phyloP scores from a whole-genome alignment of 2,888 invertebrate genomes.

The Pterobdella sp. region DNA sequence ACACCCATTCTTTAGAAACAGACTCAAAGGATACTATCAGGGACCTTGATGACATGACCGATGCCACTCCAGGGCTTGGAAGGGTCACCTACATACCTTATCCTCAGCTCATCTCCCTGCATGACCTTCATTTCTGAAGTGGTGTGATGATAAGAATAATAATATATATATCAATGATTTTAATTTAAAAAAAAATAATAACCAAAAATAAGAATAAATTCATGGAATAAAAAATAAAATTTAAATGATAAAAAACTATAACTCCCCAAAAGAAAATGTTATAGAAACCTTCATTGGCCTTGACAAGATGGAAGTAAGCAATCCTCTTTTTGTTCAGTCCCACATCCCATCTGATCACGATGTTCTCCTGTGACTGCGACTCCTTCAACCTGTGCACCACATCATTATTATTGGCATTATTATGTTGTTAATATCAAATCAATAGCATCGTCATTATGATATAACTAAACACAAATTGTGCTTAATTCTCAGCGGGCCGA shows the following conservation, averaged over 20 bases:
- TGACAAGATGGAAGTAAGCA: constrained; percentile 91
- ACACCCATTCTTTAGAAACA: too few relatives aligned
- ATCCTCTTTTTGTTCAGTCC: constrained; percentile 95
- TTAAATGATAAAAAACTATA: not conserved
- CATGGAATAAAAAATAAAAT: not conserved
- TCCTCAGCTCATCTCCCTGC: constrained; percentile 92
- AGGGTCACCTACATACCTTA: constrained; percentile 80
- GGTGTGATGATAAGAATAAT: constrained; percentile 10
- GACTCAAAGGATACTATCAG: constrained; percentile 51
- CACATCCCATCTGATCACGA: constrained; percentile 96
- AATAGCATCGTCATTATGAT: too few relatives aligned
- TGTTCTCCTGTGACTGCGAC: constrained; percentile 93
- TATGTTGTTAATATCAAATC: too few relatives aligned
- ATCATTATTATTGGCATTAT: too few relatives aligned
- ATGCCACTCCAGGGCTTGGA: constrained; percentile 94
- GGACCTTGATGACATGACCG: constrained; percentile 80
- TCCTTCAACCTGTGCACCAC: constrained; percentile 65
- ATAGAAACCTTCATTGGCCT: constrained; percentile 72
- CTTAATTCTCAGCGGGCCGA: too few relatives aligned
- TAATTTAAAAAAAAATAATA: not conserved
- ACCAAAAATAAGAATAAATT: not conserved
- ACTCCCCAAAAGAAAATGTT: not conserved
- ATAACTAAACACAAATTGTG: too few relatives aligned
- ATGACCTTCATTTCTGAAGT: constrained; percentile 83
- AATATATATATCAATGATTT: not conserved